These are phyloP conservation scores for Gadus macrocephalus DNA, from an alignment of 2,113 vertebrate species.

Conservation along the genomic window DNA sequence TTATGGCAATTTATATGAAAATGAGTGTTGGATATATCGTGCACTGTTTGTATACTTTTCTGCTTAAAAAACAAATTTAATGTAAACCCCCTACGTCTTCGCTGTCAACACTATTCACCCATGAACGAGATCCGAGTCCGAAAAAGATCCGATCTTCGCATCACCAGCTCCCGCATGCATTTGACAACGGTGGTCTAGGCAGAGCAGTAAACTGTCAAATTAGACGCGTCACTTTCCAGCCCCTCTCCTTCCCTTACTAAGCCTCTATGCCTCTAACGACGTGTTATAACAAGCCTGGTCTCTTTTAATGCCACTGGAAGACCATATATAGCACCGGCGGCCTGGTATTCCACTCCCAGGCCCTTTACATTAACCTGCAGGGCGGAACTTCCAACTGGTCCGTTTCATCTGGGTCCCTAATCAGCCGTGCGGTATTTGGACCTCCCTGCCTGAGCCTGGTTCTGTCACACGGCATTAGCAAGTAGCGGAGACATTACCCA, in stretches of 20 bases:
- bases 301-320: conserved; percentile 19
- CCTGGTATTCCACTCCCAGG: conserved; percentile 61
- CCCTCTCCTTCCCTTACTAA: neutral
- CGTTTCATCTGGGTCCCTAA: conserved; percentile 69
- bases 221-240: conserved; percentile 6
- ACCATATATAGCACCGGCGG: conserved; percentile 19
- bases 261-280: neutral
- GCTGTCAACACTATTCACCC: too few relatives aligned
- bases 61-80: too few relatives aligned
- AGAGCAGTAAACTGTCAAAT: conserved; percentile 24
- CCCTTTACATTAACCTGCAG: conserved; percentile 54
- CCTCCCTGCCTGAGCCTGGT: conserved; percentile 57
- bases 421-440: conserved; percentile 67
- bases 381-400: conserved; percentile 57
- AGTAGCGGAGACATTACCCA: conserved; percentile 31
- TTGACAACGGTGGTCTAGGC: conserved; percentile 15
- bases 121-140: too few relatives aligned
- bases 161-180: neutral
- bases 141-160: too few relatives aligned
- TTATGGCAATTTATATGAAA: too few relatives aligned
- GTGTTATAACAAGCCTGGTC: conserved; percentile 32
- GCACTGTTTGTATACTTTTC: too few relatives aligned
- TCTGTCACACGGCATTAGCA: conserved; percentile 51
- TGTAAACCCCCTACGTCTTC: too few relatives aligned
- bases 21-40: too few relatives aligned